Conservation (phyloP, 2,888 invertebrate genomes). For the Drosophila neotestacea region DNA sequence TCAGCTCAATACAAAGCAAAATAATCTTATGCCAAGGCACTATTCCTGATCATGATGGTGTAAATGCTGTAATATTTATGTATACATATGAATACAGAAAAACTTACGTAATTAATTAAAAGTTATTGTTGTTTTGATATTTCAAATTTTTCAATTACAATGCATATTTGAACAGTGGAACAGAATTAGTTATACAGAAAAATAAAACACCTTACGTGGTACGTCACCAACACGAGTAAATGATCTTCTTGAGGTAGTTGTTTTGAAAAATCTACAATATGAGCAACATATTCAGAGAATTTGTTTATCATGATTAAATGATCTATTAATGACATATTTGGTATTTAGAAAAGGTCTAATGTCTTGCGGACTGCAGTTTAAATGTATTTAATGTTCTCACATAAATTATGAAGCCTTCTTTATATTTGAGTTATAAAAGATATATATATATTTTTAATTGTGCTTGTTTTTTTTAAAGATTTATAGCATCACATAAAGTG, state of each 20-base stretch:
- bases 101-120: neutral
- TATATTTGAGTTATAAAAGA: too few relatives aligned
- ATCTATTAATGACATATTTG: too few relatives aligned
- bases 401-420: too few relatives aligned
- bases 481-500: neutral
- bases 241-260: too few relatives aligned
- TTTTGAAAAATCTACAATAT: too few relatives aligned
- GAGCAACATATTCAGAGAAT: too few relatives aligned
- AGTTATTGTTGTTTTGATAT: neutral
- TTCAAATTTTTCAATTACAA: neutral
- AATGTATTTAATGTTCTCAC: too few relatives aligned
- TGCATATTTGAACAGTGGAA: conserved; percentile 2
- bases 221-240: neutral
- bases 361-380: too few relatives aligned
- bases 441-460: too few relatives aligned
- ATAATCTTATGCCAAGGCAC: neutral
- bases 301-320: too few relatives aligned
- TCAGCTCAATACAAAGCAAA: neutral
- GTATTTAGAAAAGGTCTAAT: too few relatives aligned
- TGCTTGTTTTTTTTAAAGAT: too few relatives aligned
- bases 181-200: neutral
- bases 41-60: conserved; percentile 7
- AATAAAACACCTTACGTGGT: conserved; percentile 1
- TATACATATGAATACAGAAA: neutral
- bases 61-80: neutral